A percentile compares a stretch with the other conserved stretches of the same genome.
phyloP scores from a whole-genome alignment of 2,113 vertebrate species.

The Python bivittatus region DNA sequence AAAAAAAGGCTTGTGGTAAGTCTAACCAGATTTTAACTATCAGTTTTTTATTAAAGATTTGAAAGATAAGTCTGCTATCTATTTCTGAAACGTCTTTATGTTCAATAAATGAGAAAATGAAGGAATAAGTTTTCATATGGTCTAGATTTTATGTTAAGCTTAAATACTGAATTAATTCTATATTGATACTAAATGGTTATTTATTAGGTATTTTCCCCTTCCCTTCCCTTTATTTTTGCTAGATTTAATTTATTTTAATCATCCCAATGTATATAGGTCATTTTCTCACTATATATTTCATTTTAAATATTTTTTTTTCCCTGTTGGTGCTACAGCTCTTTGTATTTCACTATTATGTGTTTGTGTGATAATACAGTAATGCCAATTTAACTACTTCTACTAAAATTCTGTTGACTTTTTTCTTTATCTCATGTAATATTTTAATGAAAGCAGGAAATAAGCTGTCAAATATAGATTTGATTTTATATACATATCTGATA shows the following conservation, averaged over 20 bases:
- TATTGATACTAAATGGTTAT: not conserved
- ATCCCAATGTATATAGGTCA: not conserved
- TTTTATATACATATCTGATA: conserved; percentile 45
- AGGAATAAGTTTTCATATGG: not conserved
- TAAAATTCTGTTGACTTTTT: conserved; percentile 29
- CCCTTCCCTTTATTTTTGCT: not conserved
- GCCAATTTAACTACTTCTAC: conserved; percentile 48
- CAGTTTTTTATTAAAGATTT: conserved; percentile 37
- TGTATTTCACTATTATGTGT: not conserved
- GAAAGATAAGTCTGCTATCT: conserved; percentile 11
- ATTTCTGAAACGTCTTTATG: not conserved
- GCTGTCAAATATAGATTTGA: conserved; percentile 39
- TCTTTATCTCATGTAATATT: conserved; percentile 24
- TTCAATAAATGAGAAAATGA: not conserved
- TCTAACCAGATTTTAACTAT: conserved; percentile 37
- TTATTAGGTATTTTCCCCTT: not conserved
- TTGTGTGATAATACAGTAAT: conserved; percentile 19
- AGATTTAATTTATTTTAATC: not conserved
- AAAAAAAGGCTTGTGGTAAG: conserved; percentile 49
- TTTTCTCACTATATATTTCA: not conserved
- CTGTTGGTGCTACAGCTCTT: not conserved
- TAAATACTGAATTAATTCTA: not conserved
- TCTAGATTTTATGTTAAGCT: not conserved
- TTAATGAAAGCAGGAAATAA: conserved; percentile 54
- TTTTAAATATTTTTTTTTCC: not conserved